phyloP scores from a whole-genome alignment of 2,113 vertebrate species.

The Siniperca chuatsi region DNA sequence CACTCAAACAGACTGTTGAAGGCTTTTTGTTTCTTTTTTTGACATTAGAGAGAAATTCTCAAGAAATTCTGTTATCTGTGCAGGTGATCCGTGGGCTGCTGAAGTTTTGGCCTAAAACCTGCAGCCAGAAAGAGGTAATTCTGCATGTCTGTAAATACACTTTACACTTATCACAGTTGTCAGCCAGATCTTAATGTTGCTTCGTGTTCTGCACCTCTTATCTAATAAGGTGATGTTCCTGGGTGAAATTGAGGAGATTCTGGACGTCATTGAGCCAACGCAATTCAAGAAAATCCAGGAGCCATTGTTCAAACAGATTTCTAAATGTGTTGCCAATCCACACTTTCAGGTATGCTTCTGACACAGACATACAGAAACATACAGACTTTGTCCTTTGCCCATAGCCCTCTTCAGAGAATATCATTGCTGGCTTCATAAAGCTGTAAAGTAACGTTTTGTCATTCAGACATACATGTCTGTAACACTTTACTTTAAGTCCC shows the following conservation, averaged over 20 bases:
- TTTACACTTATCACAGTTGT: fast-evolving
- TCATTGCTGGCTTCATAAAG: not conserved
- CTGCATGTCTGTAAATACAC: not conserved
- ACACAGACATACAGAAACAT: not conserved
- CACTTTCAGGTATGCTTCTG: constrained; percentile 92
- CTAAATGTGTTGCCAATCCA: constrained; percentile 95
- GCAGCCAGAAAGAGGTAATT: constrained; percentile 97
- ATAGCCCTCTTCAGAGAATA: not conserved
- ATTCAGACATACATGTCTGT: no score
- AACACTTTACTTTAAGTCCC: no score
- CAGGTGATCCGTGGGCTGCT: constrained; percentile 96
- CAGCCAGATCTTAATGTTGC: not conserved
- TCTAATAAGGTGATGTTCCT: constrained; percentile 95
- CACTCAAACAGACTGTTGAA: constrained; percentile 29
- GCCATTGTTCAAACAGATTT: constrained; percentile 97
- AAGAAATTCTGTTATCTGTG: constrained; percentile 37
- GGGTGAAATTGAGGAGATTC: constrained; percentile 98
- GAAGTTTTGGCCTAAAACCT: constrained; percentile 99
- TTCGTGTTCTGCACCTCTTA: constrained; percentile 2
- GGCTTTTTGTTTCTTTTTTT: not conserved
- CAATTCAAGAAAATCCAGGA: constrained; percentile 99
- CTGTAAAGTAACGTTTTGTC: not conserved
- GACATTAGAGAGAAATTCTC: constrained; percentile 12
- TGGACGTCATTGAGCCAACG: constrained; percentile 98
- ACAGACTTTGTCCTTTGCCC: not conserved